Conservation (phyloP, 2,113 vertebrate species). For the Phocoena phocoena region DNA sequence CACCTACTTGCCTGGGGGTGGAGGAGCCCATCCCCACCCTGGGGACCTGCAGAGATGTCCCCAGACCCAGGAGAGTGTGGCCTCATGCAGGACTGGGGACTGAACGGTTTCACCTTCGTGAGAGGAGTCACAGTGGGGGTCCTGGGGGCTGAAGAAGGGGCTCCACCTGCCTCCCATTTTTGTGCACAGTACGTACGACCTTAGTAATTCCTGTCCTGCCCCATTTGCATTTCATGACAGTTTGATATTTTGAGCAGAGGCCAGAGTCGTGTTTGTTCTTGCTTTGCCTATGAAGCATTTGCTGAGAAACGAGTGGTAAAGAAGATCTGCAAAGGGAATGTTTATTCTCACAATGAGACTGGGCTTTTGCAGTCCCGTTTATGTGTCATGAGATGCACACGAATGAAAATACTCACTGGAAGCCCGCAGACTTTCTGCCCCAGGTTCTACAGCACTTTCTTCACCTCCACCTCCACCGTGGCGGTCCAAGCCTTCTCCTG, state of each 20-base stretch:
- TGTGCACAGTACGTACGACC: accelerated
- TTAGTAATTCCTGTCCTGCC: background rate
- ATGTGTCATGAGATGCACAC: accelerated
- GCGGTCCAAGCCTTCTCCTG: background rate
- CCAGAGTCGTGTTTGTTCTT: background rate
- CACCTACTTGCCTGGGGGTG: background rate
- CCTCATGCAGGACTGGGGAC: background rate
- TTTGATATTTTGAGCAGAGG: background rate
- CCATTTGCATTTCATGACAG: background rate
- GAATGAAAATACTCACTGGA: accelerated
- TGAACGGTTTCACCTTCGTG: accelerated
- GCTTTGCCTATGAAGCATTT: background rate
- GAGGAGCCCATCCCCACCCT: background rate
- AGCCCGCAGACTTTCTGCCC: background rate
- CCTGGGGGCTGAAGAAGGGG: background rate
- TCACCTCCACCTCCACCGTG: background rate
- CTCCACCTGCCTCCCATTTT: accelerated
- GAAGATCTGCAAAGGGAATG: background rate
- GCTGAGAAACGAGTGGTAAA: background rate
- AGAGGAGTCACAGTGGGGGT: background rate
- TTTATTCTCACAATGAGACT: background rate
- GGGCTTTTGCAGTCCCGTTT: background rate
- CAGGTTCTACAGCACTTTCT: background rate
- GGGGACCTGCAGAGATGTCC: background rate
- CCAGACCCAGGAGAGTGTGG: background rate